Evolutionary conservation across 2,888 invertebrate genomes (phyloP), one percentile per base, ranked within the genome.

Genomic region (Philopedon plagiatum): DNA sequence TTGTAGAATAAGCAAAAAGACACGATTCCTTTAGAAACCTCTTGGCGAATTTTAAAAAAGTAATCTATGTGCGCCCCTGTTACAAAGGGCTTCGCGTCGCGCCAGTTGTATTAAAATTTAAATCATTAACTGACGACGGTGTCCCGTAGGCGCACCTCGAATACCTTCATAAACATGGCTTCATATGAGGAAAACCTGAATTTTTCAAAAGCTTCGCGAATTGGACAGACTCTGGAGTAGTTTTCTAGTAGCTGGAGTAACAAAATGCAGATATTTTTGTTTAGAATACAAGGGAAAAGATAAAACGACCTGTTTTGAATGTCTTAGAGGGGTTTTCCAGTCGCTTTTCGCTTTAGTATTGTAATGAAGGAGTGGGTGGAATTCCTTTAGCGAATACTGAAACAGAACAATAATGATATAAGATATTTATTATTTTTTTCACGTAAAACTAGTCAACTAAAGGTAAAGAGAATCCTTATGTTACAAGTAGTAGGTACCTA

Each of bases 221-320:
- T 60, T 41, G 56, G 32, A 41, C 15, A 32, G 7, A 41, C 65
- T 29, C 65, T 26, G 39, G 56, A 56, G 65, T 57, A 56, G 41
- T 65, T 56, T 41, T 19, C n/a, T 19, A 41, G 65, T 13, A 56
- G 65, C 65, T 41, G 5, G 54, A 29, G 65, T 57, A 65, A 65
- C 57, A 65, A 65, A 65, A 65, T 41, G 56, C 56, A 41, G 19
- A 65, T 65, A 18, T 49, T 65, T 65, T 56, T 65, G 26, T 49
- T 44, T 29, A 29, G 44, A 54, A 34, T 49, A 62, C 46, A 49
- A 62, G n/a, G 37, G 23, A 61, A 23, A 2, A 5, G 15, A 46
- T 46, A 46, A 46, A 46, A 21, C 5, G n/a, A 11, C 2, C 21
- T 46, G 44, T 19, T 7, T 44, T 19, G 9, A 15, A 8, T 21